Evolutionary conservation across 2,888 invertebrate species (phyloP).

Genomic region (Agapostemon virescens): DNA sequence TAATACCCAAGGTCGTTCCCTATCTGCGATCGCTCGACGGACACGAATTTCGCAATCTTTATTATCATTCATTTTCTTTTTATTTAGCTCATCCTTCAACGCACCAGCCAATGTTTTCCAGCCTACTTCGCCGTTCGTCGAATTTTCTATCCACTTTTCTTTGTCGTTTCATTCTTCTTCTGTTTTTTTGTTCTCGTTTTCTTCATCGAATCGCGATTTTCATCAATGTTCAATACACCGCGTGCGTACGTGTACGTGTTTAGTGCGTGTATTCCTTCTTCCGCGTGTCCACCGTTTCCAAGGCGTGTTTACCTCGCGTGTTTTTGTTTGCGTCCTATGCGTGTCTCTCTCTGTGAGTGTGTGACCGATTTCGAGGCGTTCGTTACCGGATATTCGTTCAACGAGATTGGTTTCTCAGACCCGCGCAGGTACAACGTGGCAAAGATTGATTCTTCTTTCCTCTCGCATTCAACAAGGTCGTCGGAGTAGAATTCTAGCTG

Average conservation of each 20-base stretch:
- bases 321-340: too few relatives aligned
- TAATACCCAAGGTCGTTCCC: slow-evolving; percentile 13
- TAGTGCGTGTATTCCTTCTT: too few relatives aligned
- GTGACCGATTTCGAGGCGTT: slow-evolving; percentile 10
- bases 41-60: slow-evolving; percentile 23
- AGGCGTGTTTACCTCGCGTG: too few relatives aligned
- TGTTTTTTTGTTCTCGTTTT: not conserved
- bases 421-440: slow-evolving; percentile 46
- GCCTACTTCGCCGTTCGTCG: not conserved
- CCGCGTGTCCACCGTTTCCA: too few relatives aligned
- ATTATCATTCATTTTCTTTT: not conserved
- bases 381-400: not conserved
- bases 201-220: not conserved
- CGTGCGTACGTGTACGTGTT: too few relatives aligned
- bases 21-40: slow-evolving; percentile 18
- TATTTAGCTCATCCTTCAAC: not conserved
- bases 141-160: not conserved
- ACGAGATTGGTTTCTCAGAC: not conserved
- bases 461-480: slow-evolving; percentile 32
- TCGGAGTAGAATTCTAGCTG: slow-evolving; percentile 27
- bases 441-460: slow-evolving; percentile 24
- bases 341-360: not conserved
- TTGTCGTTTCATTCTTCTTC: not conserved
- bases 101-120: not conserved
- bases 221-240: not conserved